These are phyloP conservation scores for Microcebus griseorufus DNA, from an alignment of 2,113 vertebrate species.

Conservation along the genomic window DNA sequence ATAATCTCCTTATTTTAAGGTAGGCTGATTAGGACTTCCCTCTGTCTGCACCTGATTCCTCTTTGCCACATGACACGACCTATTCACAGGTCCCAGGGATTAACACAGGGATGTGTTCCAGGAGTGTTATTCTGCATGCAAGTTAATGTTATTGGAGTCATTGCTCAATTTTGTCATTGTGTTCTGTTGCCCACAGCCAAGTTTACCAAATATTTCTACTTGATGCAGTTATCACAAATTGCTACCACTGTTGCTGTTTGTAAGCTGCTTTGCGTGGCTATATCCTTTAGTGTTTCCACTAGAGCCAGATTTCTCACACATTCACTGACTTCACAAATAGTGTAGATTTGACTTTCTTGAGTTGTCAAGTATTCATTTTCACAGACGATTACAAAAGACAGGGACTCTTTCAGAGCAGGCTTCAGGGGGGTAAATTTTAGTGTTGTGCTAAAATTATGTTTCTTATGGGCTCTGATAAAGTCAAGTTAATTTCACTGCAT, in stretches of 20 bases:
- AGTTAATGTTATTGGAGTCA: background rate
- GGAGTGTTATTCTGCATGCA: background rate
- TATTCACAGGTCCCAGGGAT: background rate
- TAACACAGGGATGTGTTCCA: background rate
- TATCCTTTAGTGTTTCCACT: background rate
- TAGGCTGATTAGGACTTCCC: background rate
- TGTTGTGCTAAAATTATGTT: background rate
- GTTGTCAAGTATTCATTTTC: background rate
- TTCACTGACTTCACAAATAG: background rate
- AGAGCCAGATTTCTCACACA: background rate
- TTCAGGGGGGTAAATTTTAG: background rate
- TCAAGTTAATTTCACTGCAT: constrained; percentile 48
- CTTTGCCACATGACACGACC: background rate
- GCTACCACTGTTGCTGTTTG: background rate
- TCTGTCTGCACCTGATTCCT: background rate
- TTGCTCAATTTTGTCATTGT: background rate
- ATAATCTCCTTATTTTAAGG: background rate
- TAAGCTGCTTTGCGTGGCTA: background rate
- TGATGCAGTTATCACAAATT: background rate
- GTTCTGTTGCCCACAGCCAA: background rate
- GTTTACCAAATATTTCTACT: background rate
- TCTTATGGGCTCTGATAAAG: constrained; percentile 26
- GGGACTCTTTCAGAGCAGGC: background rate
- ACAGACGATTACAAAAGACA: background rate
- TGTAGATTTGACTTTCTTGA: background rate